A percentile compares a stretch with the other conserved stretches of the same genome.
phyloP scores from a whole-genome alignment of 2,888 invertebrate genomes.

The Drosophila pseudotakahashii region DNA sequence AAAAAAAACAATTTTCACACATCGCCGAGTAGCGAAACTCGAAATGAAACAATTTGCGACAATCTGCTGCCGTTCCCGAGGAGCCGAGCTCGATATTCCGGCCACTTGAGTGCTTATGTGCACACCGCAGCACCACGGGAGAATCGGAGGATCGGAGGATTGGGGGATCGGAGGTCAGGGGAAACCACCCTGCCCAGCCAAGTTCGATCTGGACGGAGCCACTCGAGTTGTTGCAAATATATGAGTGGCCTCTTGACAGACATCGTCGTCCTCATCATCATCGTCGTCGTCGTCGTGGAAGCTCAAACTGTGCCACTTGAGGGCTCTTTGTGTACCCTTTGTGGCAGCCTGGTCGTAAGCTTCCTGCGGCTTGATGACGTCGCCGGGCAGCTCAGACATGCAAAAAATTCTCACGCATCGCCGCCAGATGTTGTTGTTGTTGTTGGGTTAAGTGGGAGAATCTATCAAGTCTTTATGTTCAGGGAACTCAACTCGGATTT shows the following conservation, averaged over 20 bases:
- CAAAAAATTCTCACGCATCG: constrained; percentile 75
- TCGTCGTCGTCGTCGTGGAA: constrained; percentile 35
- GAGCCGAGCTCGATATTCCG: constrained; percentile 54
- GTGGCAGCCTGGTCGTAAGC: constrained; percentile 52
- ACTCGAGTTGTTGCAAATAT: constrained; percentile 77
- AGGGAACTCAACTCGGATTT: background rate
- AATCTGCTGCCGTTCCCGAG: constrained; percentile 57
- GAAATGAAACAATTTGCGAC: constrained; percentile 58
- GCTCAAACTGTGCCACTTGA: constrained; percentile 71
- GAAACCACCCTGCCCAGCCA: constrained; percentile 42
- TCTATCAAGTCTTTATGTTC: background rate
- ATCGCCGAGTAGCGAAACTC: constrained; percentile 58
- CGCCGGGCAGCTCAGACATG: constrained; percentile 54
- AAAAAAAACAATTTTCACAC: constrained; percentile 62
- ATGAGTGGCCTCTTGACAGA: constrained; percentile 81
- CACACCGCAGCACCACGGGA: constrained; percentile 71
- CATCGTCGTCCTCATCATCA: constrained; percentile 49
- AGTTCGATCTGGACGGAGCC: constrained; percentile 18
- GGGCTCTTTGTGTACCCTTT: constrained; percentile 54
- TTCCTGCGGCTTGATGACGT: constrained; percentile 77
- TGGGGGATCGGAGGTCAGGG: constrained; percentile 4
- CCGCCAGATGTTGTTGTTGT: constrained; percentile 52
- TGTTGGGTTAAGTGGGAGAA: background rate
- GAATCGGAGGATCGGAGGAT: constrained; percentile 16
- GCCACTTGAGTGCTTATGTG: constrained; percentile 69